Evolutionary conservation across 2,797 vertebrate species (phyloP), one percentile per base, ranked within the genome.

Genomic region (Helostoma temminkii): DNA sequence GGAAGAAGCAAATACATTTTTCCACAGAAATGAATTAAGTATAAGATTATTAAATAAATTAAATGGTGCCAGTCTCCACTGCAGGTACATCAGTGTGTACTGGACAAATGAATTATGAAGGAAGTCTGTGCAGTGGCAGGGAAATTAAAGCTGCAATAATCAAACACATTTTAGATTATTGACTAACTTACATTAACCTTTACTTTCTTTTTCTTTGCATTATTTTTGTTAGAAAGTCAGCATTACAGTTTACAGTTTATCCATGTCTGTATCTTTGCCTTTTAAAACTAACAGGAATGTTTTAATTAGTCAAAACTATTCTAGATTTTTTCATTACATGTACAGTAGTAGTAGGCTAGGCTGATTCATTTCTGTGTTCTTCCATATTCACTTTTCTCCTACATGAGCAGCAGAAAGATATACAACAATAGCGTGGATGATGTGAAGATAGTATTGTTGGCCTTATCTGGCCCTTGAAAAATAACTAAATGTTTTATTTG

Each of bases 401-500:
- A 15, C 41, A 34, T 7, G 6, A 53, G 9, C 37, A 43, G 61
- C 32, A 66, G 16, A 48, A n/a, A 39, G 28, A 53, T 47, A 18
- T 22, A 46, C 21, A 48, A 41, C 39, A 53, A 36, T n/a, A 26
- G 9, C 7, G 41, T 49, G 25, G 16, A 52, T 26, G 19, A 61
- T 52, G n/a, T 16, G 7, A 21, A 66, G 34, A 74, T 32, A 52
- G 7, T 50, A 48, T 48, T 49, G 30, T 49, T 68, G 69, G 66
- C 66, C 63, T 53, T 49, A 39, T 72, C 26, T 43, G 46, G 21
- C 30, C 45, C 46, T 67, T 55, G 19, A 56, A 55, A 70, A 65
- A 70, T 36, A 71, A 66, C 32, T 30, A 22, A 74, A 71, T 70
- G 43, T 78, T 73, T 80, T 32, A 49, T 76, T 70, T 36, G 19